Evolutionary conservation across 1,140 invertebrate genomes (phyloP).

Genomic region (Pseudomyrmex flavicornis): DNA sequence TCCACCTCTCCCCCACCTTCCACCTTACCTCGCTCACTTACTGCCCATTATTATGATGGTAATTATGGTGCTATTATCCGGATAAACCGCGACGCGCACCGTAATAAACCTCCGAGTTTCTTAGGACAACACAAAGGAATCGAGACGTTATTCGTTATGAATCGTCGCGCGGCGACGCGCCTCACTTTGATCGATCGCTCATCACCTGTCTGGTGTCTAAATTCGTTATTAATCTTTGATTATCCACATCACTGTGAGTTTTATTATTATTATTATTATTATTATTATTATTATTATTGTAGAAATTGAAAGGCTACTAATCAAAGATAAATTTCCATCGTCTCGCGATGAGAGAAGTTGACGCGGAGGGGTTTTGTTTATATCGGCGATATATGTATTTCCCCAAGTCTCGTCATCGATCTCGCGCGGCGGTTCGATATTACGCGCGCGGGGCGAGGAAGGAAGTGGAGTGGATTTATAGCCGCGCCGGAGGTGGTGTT

Average conservation of each 20-base stretch:
- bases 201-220: conserved; percentile 16
- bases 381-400: conserved; percentile 38
- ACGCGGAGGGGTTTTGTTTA: background rate
- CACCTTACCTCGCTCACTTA: conserved; percentile 67
- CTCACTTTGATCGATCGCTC: conserved; percentile 35
- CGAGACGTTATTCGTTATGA: conserved; percentile 27
- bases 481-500: conserved; percentile 37
- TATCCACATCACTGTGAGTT: background rate
- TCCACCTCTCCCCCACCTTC: background rate
- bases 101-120: conserved; percentile 66
- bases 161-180: background rate
- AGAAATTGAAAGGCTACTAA: conserved; percentile 20
- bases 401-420: conserved; percentile 22
- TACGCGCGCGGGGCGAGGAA: conserved; percentile 26
- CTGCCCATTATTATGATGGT: conserved; percentile 72
- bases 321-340: conserved; percentile 31
- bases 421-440: conserved; percentile 36
- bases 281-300: background rate
- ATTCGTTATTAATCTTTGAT: conserved; percentile 32
- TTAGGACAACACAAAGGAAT: conserved; percentile 36
- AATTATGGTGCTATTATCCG: conserved; percentile 68
- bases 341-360: background rate
- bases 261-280: background rate
- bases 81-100: conserved; percentile 67
- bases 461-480: conserved; percentile 34